A percentile compares a stretch with the other conserved stretches of the same genome.
Conservation (phyloP, 2,888 invertebrate genomes). For the Oxycera nigricornis region DNA sequence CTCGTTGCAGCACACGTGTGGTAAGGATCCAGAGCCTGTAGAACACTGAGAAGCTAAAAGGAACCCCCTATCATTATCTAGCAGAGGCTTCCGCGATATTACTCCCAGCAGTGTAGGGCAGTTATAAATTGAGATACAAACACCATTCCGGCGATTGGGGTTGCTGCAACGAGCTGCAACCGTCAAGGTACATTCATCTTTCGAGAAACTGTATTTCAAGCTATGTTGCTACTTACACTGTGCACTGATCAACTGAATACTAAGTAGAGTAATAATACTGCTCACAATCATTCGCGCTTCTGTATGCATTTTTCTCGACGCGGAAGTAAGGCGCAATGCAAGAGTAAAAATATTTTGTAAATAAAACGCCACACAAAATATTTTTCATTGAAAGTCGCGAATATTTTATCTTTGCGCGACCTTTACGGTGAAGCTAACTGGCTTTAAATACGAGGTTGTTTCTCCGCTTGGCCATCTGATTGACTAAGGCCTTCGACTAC, state of each 20-base stretch:
- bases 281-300: background rate
- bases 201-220: background rate
- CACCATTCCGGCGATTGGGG: slow-evolving; percentile 55
- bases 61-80: slow-evolving; percentile 51
- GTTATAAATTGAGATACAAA: slow-evolving; percentile 57
- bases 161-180: slow-evolving; percentile 64
- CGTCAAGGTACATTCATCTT: background rate
- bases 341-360: no score
- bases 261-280: background rate
- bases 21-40: slow-evolving; percentile 53
- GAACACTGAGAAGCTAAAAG: slow-evolving; percentile 55
- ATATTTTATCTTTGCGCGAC: no score
- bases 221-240: background rate
- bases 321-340: no score
- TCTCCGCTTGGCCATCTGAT: no score
- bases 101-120: slow-evolving; percentile 54
- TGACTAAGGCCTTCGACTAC: no score
- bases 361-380: no score
- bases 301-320: no score
- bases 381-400: no score
- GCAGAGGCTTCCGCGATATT: slow-evolving; percentile 48
- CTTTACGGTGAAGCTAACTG: no score
- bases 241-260: background rate
- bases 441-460: no score
- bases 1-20: slow-evolving; percentile 56